Evolutionary conservation across 2,888 invertebrate species (phyloP).

Genomic region (Cremastobaeus sp.): DNA sequence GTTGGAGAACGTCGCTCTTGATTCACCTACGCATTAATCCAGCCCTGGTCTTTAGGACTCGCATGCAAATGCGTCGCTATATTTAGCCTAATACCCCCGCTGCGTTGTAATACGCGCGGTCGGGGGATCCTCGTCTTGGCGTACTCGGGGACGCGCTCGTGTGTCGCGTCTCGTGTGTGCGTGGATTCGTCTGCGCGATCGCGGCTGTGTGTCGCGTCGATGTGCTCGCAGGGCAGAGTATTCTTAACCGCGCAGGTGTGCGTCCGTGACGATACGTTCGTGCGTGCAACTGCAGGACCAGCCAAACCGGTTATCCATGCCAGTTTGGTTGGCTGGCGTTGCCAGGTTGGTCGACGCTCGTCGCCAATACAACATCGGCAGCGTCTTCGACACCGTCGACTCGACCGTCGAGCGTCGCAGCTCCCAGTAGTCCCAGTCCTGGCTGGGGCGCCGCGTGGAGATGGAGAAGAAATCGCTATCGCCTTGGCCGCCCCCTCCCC

Average conservation of each 20-base stretch:
- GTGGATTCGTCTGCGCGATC: constrained; percentile 57
- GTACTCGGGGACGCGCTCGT: constrained; percentile 55
- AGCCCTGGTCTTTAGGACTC: constrained; percentile 76
- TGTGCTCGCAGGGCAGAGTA: constrained; percentile 56
- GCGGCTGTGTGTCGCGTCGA: constrained; percentile 61
- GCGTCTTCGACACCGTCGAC: constrained; percentile 67
- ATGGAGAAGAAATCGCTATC: constrained; percentile 69
- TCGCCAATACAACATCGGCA: constrained; percentile 55
- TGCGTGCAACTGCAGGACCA: constrained; percentile 74
- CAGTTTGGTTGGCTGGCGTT: constrained; percentile 13
- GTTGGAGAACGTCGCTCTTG: constrained; percentile 48
- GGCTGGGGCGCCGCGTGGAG: too few species aligned
- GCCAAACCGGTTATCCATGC: constrained; percentile 77
- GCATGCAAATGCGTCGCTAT: constrained; percentile 78
- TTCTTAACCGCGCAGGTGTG: constrained; percentile 61
- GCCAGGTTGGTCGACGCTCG: too few species aligned
- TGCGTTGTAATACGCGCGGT: constrained; percentile 56
- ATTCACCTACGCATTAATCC: constrained; percentile 76
- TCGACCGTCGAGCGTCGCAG: constrained; percentile 64
- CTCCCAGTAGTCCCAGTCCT: too few species aligned
- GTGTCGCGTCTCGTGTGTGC: constrained; percentile 47
- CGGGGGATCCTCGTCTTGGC: constrained; percentile 64
- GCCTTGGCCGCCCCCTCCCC: constrained; percentile 47
- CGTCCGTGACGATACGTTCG: constrained; percentile 63
- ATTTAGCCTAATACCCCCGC: constrained; percentile 74